Base-by-base conservation (phyloP, 2,797 vertebrate genomes). In the Varecia variegata region DNA sequence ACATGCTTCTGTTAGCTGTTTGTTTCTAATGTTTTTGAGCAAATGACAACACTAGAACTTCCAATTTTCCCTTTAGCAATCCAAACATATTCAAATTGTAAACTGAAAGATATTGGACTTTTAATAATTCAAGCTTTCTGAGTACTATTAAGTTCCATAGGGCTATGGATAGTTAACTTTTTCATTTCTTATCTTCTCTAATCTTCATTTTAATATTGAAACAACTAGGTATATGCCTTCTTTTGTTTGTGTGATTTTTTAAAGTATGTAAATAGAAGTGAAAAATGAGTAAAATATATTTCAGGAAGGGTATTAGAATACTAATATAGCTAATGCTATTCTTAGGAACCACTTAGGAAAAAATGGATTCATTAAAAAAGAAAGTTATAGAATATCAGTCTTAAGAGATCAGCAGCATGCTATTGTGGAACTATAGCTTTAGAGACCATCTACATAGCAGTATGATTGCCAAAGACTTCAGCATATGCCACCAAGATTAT, bases 281-380 rank as follows among this genome's bases (percentile, higher is more conserved):
- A 32, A 91, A 92, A 92, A 32, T 84, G 32, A 94, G 58, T 38
- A 70, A 86, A 84, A 79, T 79, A 56, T n/a, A 77, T 85, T 62
- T 56, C n/a, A 81, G 38, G 84, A 95, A 92, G 3, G n/a, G 1
- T 73, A 60, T 92, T 79, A 79, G 50, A 54, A 87, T 70, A 40
- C 18, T 52, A 60, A 90, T 30, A 35, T 50, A 88, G 27, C 50
- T 81, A 52, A 86, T 30, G 67, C 17, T 71, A 14, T 93, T 91
- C 74, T 81, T 81, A 10, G n/a, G 40, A 84, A 76, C n/a, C n/a
- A 50, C 47, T 83, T 50, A 73, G 18, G 35, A 32, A 62, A 81
- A 90, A 60, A 32, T 27, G 4, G 25, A 45, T 67, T 90, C 35
- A 2, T 27, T 84, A 60, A n/a, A 38, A 60, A 67, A 20, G 15